A percentile compares a stretch with the other conserved stretches of the same genome.
Evolutionary conservation across 2,113 vertebrate genomes (phyloP).

Genomic region (Fukomys damarensis): DNA sequence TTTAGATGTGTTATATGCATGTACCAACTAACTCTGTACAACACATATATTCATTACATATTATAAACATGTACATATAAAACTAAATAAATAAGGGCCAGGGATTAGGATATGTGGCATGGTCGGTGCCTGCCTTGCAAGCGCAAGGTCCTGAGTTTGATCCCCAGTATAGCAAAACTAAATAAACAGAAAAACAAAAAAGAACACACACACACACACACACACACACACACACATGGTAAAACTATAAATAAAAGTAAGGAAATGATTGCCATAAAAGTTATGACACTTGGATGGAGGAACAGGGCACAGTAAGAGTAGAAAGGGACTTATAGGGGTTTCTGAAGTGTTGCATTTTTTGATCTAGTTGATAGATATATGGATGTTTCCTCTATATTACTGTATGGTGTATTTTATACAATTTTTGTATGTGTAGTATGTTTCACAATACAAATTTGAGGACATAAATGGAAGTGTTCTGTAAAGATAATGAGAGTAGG

Average conservation of each 20-base stretch:
- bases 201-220: no score
- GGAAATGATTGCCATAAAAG: background rate
- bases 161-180: no score
- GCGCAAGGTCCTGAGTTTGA: no score
- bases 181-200: background rate
- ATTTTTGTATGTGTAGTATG: background rate
- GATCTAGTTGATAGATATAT: background rate
- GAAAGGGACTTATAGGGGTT: background rate
- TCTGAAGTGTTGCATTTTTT: background rate
- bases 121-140: no score
- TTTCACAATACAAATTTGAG: constrained; percentile 16
- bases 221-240: background rate
- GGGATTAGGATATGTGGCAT: no score
- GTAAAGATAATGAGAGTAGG: background rate
- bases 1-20: background rate
- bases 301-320: background rate
- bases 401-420: no score
- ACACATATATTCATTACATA: background rate
- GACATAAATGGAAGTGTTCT: background rate
- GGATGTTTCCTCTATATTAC: background rate
- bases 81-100: no score
- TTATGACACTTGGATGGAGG: background rate
- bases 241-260: background rate
- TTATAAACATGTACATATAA: background rate
- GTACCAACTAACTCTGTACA: background rate